A percentile compares a stretch with the other conserved stretches of the same genome.
These are phyloP conservation scores for Edolisoma coerulescens DNA, from an alignment of 2,113 vertebrate species.

Conservation along the genomic window DNA sequence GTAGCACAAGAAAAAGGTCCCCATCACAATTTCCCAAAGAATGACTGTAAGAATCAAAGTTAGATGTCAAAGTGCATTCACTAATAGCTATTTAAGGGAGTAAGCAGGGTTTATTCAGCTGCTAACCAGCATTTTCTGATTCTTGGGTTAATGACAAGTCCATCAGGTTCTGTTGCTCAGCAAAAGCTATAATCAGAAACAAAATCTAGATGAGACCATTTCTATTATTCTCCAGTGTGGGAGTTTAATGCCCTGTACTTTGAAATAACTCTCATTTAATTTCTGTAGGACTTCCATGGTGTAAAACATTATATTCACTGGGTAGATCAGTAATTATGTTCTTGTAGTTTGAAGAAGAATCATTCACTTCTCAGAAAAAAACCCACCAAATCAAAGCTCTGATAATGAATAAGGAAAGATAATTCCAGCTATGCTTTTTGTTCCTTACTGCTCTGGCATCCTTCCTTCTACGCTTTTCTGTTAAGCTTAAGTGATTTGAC, in stretches of 20 bases:
- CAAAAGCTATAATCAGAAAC: background rate
- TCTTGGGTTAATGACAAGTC: background rate
- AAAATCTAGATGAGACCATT: background rate
- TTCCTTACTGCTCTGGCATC: constrained; percentile 9
- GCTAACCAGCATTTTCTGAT: background rate
- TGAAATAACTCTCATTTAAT: background rate
- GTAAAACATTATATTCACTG: background rate
- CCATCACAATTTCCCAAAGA: background rate
- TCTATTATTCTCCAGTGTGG: background rate
- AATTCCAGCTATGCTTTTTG: background rate
- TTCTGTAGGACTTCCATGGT: background rate
- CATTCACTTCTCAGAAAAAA: background rate
- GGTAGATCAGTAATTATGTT: background rate
- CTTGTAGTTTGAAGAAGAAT: background rate
- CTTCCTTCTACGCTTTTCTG: background rate
- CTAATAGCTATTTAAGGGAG: background rate
- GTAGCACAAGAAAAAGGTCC: background rate
- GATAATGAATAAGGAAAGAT: background rate
- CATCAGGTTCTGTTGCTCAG: background rate
- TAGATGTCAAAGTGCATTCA: background rate
- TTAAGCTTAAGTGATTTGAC: background rate
- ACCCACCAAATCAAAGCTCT: background rate
- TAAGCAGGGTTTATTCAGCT: background rate
- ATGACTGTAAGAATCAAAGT: background rate
- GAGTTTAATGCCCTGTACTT: background rate